Evolutionary conservation across 2,113 vertebrate species (phyloP).

Genomic region (Thamnaconus septentrionalis): DNA sequence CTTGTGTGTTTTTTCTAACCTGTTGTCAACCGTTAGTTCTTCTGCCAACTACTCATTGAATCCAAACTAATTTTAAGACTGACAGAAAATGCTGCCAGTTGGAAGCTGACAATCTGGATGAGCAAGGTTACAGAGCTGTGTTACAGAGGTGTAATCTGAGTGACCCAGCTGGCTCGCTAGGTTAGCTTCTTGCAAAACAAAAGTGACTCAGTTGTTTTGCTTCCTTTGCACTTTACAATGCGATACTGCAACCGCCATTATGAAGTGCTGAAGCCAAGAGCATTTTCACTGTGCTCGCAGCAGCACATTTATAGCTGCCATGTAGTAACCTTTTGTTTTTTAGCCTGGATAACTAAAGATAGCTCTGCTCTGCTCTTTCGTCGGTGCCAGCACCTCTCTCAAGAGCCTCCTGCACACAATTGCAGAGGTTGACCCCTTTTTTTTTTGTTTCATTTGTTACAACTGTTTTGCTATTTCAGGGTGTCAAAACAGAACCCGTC

Average conservation of each 20-base stretch:
- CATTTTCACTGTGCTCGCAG: constrained; percentile 56
- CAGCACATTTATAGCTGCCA: constrained; percentile 62
- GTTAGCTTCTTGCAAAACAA: too few relatives aligned
- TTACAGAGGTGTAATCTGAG: too few relatives aligned
- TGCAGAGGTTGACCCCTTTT: constrained; percentile 64
- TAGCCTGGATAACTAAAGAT: constrained; percentile 70
- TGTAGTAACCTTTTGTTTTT: constrained; percentile 65
- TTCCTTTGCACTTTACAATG: constrained; percentile 25
- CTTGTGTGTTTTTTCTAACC: too few relatives aligned
- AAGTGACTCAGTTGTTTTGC: constrained; percentile 54
- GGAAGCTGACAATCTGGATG: too few relatives aligned
- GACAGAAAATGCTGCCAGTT: too few relatives aligned
- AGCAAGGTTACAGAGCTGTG: too few relatives aligned
- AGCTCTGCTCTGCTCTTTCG: constrained; percentile 57
- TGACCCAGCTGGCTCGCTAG: too few relatives aligned
- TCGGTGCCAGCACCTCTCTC: constrained; percentile 56
- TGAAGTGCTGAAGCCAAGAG: constrained; percentile 32
- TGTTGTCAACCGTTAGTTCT: too few relatives aligned
- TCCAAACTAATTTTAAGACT: too few relatives aligned
- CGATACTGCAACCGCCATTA: constrained; percentile 32
- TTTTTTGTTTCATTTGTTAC: constrained; percentile 62
- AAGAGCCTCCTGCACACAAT: constrained; percentile 55
- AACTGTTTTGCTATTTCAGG: constrained; percentile 72
- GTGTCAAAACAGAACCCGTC: constrained; percentile 64
- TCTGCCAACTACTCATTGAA: too few relatives aligned